A percentile compares a stretch with the other conserved stretches of the same genome.
Conservation (phyloP, 2,888 invertebrate genomes). For the Panopea generosa region DNA sequence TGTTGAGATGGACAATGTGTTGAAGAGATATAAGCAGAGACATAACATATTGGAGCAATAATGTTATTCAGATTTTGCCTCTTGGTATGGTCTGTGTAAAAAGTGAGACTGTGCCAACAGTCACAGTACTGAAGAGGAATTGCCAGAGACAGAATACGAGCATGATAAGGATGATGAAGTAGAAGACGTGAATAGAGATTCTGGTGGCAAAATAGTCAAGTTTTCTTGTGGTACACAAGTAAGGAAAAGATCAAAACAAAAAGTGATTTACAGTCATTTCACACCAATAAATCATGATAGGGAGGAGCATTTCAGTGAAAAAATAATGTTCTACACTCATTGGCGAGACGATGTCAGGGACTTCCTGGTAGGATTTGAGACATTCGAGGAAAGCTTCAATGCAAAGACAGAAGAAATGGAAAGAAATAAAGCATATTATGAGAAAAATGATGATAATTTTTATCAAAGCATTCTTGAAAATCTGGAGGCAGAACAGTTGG, state of each 20-base stretch:
- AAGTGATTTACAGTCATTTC: conserved; percentile 29
- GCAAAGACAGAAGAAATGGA: not conserved
- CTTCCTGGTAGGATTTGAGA: not conserved
- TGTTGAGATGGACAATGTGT: conserved; percentile 40
- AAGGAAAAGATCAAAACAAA: conserved; percentile 28
- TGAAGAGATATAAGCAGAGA: conserved; percentile 50
- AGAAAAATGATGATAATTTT: not conserved
- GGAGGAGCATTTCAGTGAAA: conserved; percentile 45
- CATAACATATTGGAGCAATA: conserved; percentile 28
- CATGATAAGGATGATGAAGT: conserved; percentile 26
- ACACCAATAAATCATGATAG: conserved; percentile 24
- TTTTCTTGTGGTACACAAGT: no score
- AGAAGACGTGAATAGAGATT: not conserved
- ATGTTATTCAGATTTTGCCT: conserved; percentile 53
- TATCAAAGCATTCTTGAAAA: not conserved
- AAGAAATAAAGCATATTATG: not conserved
- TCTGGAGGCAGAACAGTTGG: no score
- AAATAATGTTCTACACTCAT: conserved; percentile 62
- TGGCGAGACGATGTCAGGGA: conserved; percentile 58
- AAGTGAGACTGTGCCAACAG: not conserved
- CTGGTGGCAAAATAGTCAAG: not conserved
- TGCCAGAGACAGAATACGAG: conserved; percentile 27
- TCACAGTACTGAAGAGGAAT: not conserved
- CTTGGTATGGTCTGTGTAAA: conserved; percentile 39
- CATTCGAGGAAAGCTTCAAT: conserved; percentile 2